Conservation (phyloP, 2,797 vertebrate genomes). For the Spinus olivaceus region DNA sequence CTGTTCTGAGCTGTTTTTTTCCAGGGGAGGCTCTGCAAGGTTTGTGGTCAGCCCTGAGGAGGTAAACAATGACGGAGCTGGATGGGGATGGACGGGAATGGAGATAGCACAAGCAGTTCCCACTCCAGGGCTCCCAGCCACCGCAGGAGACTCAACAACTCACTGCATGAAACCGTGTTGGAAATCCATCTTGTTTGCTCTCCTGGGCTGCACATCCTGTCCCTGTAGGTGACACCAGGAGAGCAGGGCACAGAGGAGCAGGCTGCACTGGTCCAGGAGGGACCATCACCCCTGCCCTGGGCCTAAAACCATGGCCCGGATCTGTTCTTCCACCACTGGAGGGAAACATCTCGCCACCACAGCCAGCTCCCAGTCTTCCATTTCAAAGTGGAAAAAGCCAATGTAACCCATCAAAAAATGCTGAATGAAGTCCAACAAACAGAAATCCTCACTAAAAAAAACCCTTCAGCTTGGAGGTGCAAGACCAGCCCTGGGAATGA, state of each 20-base stretch:
- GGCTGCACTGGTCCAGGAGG: neutral
- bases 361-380: neutral
- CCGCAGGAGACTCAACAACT: neutral
- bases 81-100: neutral
- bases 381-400: neutral
- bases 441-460: neutral
- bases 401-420: neutral
- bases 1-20: neutral
- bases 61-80: constrained; percentile 32
- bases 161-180: neutral
- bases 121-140: neutral
- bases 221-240: neutral
- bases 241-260: neutral
- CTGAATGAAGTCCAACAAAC: neutral
- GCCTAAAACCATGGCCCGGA: neutral
- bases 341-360: constrained; percentile 37
- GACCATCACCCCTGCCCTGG: neutral
- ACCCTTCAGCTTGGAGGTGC: neutral
- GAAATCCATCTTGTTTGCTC: neutral
- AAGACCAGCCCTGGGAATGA: neutral
- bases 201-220: neutral
- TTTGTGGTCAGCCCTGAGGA: neutral
- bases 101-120: neutral
- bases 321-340: constrained; percentile 49
- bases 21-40: neutral